A percentile compares a stretch with the other conserved stretches of the same genome.
Conservation (phyloP, 2,113 vertebrate species). For the Macquaria ambigua region DNA sequence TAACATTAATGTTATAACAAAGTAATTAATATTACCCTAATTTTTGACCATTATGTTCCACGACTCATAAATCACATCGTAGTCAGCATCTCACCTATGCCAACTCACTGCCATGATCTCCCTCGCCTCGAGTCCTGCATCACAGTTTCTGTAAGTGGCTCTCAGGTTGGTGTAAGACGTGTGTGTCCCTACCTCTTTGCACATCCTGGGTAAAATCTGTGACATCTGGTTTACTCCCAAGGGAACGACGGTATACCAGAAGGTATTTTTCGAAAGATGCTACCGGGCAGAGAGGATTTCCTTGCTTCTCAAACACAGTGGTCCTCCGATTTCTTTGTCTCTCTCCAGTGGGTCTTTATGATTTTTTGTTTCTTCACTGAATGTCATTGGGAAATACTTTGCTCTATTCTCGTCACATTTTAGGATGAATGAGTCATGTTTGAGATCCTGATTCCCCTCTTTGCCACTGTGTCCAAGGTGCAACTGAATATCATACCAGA, state of each 20-base stretch:
- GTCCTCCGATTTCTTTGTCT: background rate
- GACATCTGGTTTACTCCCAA: slow-evolving; percentile 31
- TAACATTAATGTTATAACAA: too few species aligned
- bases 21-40: too few species aligned
- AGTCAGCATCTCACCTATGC: too few species aligned
- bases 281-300: background rate
- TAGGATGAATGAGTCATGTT: background rate
- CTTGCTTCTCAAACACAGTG: background rate
- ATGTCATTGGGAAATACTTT: background rate
- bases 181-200: background rate
- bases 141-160: background rate
- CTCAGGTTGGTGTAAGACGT: slow-evolving; percentile 1
- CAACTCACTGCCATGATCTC: background rate
- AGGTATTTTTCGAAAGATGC: background rate
- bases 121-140: background rate
- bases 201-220: slow-evolving; percentile 29
- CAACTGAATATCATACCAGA: background rate
- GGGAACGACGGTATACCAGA: slow-evolving; percentile 2
- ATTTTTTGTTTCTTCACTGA: background rate
- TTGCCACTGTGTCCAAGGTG: background rate
- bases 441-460: background rate
- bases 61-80: too few species aligned
- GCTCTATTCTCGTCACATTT: background rate
- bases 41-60: too few species aligned
- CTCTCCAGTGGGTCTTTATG: background rate